Conservation (phyloP, 2,888 invertebrate species). For the Aporophyla nigra region DNA sequence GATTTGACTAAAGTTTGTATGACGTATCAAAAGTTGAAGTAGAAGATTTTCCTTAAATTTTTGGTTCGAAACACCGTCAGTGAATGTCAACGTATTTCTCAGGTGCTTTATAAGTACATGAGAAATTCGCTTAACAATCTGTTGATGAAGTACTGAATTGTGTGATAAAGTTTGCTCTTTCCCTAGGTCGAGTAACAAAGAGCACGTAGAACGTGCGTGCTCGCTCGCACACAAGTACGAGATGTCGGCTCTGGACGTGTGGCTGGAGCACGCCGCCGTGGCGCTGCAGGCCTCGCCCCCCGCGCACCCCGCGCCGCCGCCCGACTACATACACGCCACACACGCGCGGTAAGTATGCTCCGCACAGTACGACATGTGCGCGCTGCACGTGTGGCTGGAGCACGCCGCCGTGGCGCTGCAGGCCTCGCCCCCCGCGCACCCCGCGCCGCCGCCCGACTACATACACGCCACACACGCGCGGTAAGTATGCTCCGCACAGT, state of each 20-base stretch:
- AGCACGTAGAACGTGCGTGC: conserved; percentile 75
- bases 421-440: conserved; percentile 12
- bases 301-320: conserved; percentile 20
- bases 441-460: conserved; percentile 15
- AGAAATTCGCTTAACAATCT: background rate
- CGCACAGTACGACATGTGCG: conserved; percentile 75
- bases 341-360: conserved; percentile 48
- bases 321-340: background rate
- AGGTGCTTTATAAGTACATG: background rate
- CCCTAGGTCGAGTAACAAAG: conserved; percentile 72
- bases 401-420: conserved; percentile 73
- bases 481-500: conserved; percentile 68
- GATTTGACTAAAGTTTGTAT: background rate
- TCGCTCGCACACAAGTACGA: conserved; percentile 77
- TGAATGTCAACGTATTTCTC: no score
- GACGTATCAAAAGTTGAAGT: background rate
- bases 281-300: conserved; percentile 39
- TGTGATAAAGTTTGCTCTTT: background rate
- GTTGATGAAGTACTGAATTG: background rate
- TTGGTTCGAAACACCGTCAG: no score
- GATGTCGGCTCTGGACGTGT: conserved; percentile 77
- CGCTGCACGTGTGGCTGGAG: conserved; percentile 82
- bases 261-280: conserved; percentile 81
- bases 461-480: background rate
- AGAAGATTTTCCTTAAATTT: background rate